phyloP scores from a whole-genome alignment of 2,113 vertebrate genomes.

The Chrysochloris asiatica region DNA sequence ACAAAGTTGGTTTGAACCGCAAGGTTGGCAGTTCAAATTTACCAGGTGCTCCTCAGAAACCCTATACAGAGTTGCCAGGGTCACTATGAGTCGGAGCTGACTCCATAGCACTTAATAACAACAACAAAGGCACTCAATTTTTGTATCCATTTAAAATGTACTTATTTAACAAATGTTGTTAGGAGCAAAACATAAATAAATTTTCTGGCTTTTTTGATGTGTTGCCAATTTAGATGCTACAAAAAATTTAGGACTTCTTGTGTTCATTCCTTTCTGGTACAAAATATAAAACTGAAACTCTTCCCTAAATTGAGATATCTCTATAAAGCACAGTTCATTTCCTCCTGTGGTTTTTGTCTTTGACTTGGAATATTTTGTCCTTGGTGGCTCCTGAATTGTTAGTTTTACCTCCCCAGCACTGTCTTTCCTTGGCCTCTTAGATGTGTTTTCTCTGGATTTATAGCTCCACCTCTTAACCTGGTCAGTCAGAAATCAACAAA shows the following conservation, averaged over 20 bases:
- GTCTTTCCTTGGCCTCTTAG: not conserved
- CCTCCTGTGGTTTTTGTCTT: not conserved
- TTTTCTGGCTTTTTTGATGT: not conserved
- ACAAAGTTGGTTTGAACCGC: too few species aligned
- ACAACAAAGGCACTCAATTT: not conserved
- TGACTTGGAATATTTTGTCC: not conserved
- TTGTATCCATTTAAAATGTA: not conserved
- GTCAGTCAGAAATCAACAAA: not conserved
- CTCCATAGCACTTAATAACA: too few species aligned
- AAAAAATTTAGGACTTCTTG: not conserved
- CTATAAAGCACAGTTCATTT: not conserved
- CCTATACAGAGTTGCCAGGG: too few species aligned
- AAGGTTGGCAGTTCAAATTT: too few species aligned
- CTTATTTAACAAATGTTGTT: conserved; percentile 7
- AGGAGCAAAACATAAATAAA: not conserved
- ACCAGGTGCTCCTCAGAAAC: too few species aligned
- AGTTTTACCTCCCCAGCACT: not conserved
- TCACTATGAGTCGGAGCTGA: too few species aligned
- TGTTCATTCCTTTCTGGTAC: not conserved
- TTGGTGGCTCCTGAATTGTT: not conserved
- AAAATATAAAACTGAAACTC: not conserved
- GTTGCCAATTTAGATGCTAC: conserved; percentile 17
- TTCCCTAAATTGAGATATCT: not conserved
- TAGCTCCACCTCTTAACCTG: not conserved
- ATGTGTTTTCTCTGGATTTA: not conserved